These are phyloP conservation scores for Numida meleagris DNA, from an alignment of 2,113 vertebrate species.

Conservation along the genomic window DNA sequence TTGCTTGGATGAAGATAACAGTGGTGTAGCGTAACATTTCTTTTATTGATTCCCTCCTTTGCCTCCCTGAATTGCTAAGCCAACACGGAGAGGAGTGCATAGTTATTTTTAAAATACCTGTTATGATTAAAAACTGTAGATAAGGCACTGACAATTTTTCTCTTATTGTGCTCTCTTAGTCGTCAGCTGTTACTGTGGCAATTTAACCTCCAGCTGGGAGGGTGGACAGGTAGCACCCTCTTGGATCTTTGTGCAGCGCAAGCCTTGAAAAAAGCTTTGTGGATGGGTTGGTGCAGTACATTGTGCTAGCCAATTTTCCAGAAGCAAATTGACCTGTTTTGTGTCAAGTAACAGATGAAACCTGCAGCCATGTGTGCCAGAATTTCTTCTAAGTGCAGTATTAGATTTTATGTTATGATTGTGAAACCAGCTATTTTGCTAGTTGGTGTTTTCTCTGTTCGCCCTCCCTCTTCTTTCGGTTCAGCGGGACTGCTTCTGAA, in stretches of 20 bases:
- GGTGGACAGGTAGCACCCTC: constrained; percentile 22
- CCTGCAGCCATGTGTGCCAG: background rate
- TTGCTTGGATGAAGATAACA: constrained; percentile 19
- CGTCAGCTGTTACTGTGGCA: constrained; percentile 36
- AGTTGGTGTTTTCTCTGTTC: background rate
- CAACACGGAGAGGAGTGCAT: constrained; percentile 1
- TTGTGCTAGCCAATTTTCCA: background rate
- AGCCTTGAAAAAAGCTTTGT: background rate
- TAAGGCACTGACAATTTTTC: constrained; percentile 43
- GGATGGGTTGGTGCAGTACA: background rate
- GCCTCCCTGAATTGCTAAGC: constrained; percentile 15
- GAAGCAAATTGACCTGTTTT: constrained; percentile 36
- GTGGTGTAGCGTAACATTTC: background rate
- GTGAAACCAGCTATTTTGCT: constrained; percentile 13
- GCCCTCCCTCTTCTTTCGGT: accelerated
- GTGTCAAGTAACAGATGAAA: constrained; percentile 17
- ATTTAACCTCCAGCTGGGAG: constrained; percentile 49
- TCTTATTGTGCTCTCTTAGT: background rate
- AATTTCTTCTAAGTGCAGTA: constrained; percentile 17
- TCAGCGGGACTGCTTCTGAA: background rate
- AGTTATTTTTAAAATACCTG: constrained; percentile 63
- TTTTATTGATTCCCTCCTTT: constrained; percentile 50
- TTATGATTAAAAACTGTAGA: constrained; percentile 51
- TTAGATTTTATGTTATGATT: background rate
- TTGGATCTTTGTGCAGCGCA: background rate